A percentile compares a stretch with the other conserved stretches of the same genome.
Evolutionary conservation across 2,888 invertebrate genomes (phyloP).

Genomic region (Rhagium mordax): DNA sequence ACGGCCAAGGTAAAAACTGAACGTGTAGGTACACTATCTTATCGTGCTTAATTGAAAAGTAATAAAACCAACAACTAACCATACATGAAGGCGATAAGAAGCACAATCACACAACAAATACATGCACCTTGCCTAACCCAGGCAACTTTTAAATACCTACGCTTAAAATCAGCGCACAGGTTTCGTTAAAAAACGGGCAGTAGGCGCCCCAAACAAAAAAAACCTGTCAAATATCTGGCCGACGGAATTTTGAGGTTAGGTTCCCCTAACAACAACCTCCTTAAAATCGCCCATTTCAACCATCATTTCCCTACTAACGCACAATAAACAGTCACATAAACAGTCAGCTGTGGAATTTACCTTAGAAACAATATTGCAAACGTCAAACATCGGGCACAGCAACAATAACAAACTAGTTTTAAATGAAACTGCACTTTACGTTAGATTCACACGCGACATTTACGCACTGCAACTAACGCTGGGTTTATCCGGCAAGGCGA

Average conservation of each 20-base stretch:
- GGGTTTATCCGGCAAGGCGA: not conserved
- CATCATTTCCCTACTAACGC: constrained; percentile 12
- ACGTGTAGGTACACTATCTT: constrained; percentile 4
- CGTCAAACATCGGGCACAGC: constrained; percentile 1
- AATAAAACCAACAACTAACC: constrained; percentile 12
- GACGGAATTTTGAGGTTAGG: constrained; percentile 49
- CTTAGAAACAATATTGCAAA: constrained; percentile 25
- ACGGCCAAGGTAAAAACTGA: not conserved
- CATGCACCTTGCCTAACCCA: not conserved
- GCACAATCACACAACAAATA: too few species aligned
- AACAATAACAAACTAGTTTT: constrained; percentile 37
- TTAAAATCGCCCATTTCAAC: not conserved
- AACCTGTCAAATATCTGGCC: constrained; percentile 28
- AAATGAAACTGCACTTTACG: constrained; percentile 23
- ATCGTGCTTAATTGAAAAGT: constrained; percentile 3
- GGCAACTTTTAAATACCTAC: not conserved
- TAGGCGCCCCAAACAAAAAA: constrained; percentile 2
- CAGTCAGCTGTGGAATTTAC: constrained; percentile 6
- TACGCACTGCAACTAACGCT: not conserved
- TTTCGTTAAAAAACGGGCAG: constrained; percentile 1
- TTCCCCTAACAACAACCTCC: constrained; percentile 19
- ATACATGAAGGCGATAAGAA: constrained; percentile 1
- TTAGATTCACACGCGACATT: constrained; percentile 6
- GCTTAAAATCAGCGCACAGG: not conserved
- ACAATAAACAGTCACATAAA: not conserved